Base-by-base conservation (phyloP, 30 jellyfish, hydroid and myxozoan genomes). In the Euphysa ruthae region DNA sequence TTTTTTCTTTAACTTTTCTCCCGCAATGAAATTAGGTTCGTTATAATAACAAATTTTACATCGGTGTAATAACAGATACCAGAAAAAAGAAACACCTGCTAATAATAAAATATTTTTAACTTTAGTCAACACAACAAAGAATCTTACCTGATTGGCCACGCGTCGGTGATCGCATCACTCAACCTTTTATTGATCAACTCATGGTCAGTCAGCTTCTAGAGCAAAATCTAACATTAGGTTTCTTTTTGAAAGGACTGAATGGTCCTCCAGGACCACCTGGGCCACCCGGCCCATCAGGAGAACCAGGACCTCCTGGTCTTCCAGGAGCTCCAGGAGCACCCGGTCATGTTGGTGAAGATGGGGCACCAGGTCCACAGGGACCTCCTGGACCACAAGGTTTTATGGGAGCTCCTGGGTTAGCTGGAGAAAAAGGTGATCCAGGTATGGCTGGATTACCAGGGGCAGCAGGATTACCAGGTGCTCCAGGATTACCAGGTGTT, bases 381-480 rank as follows among this genome's bases (percentile, higher is more conserved):
- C 85, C 85, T 14, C 85, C 85, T 2, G 85, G 85, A 15, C 60
- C 50, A 21, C 82, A 49, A 31, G 85, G 85, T 20, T 32, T 31
- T 6, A 56, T 73, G 31, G 85, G 85, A 18, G 70, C 82, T 18
- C 80, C 80, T 43, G 92, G 92, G 15, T 34, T 29, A n/a, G 71
- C 92, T 4, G 92, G 92, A 33, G 87, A 71, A 35, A 77, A 77
- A 38, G 92, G 92, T 20, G 92, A 77, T 77, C 92, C 92, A 7
- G 92, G 92, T 8, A 72, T 21, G 29, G 68, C 63, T 3, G 92
- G 92, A 26, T 34, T 77, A 13, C 92, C 92, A 8, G 92, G 92
- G 22, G 52, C 92, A 22, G 92, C 87, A 18, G 92, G 92, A 32
- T 42, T 65, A 50, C 92, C 92, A 10, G 92, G 92, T 20, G 92